These are phyloP conservation scores for Myripristis murdjan DNA, from an alignment of 2,797 vertebrate species.

Conservation along the genomic window DNA sequence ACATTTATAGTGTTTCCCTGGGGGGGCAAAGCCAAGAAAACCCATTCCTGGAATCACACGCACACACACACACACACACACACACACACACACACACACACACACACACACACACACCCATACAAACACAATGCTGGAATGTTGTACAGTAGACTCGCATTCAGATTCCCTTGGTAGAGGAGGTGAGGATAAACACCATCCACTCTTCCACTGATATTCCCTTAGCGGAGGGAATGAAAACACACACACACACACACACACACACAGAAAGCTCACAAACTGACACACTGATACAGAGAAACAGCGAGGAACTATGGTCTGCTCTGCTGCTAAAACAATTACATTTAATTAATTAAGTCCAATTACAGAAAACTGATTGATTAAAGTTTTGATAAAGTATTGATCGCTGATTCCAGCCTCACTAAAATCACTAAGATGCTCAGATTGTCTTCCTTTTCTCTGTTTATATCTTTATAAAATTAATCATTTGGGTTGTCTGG, in stretches of 20 bases:
- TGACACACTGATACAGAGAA: too few relatives aligned
- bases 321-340: too few relatives aligned
- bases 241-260: not conserved
- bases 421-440: too few relatives aligned
- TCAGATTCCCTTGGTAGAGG: not conserved
- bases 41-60: not conserved
- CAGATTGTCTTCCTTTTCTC: too few relatives aligned
- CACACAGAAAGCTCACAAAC: too few relatives aligned
- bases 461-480: too few relatives aligned
- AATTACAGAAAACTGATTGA: too few relatives aligned
- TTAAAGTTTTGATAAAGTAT: too few relatives aligned
- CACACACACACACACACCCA: constrained; percentile 5
- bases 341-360: too few relatives aligned
- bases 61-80: constrained; percentile 5
- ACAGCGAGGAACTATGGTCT: too few relatives aligned
- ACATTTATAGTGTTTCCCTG: constrained; percentile 40
- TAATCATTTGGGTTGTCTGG: too few relatives aligned
- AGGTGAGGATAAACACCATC: not conserved
- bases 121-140: not conserved
- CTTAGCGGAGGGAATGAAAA: not conserved
- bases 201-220: not conserved
- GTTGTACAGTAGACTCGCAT: not conserved
- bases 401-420: too few relatives aligned
- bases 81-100: constrained; percentile 8
- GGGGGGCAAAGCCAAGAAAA: not conserved